Base-by-base conservation (phyloP, 1,140 invertebrate genomes). In the Pseudachorutes palmiensis region DNA sequence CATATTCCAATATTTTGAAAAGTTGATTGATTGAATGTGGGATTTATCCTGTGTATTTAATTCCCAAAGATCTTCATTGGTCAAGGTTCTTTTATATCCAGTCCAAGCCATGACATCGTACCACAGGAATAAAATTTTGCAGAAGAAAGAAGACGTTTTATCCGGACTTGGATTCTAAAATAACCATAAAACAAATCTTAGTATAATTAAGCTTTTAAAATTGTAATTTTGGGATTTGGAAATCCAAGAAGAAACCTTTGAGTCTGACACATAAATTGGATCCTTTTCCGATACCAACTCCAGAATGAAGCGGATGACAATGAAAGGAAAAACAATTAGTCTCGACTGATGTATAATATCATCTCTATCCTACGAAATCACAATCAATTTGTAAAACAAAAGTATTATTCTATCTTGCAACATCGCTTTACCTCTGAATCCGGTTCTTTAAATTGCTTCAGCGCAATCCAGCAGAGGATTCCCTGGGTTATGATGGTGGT, bases 51-150 rank as follows among this genome's bases (percentile, higher is more conserved):
- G 70, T 19, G 75, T 71, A 71, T 82, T 81, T n/a, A 86, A 72
- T n/a, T 79, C 75, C 82, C 83, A 85, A 0, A 85, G 74, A 74
- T 85, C 80, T 32, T 76, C 72, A 58, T 70, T 72, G 41, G 75
- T 77, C 32, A 86, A 70, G 5, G 81, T 76, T 22, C 74, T 75
- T 63, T 78, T 78, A 73, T 79, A 83, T 0, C 82, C 82, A 58
- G 77, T 73, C 63, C 79, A 86, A 1, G 90, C 87, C 72, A 96
- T 79, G 0, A 78, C 68, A 78, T 93, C 89, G 78, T 97, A 96
- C 96, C 96, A 99, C 61, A 86, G 84, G 77, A 94, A 98, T 0
- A 89, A 84, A 2, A 98, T 79, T 61, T 86, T 84, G 28, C 91
- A 94, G 24, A 93, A 83, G 78, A 95, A 97, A 28, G 94, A 93